phyloP scores from a whole-genome alignment of 2,888 invertebrate species.

The Dyspetes luteomarginatus region DNA sequence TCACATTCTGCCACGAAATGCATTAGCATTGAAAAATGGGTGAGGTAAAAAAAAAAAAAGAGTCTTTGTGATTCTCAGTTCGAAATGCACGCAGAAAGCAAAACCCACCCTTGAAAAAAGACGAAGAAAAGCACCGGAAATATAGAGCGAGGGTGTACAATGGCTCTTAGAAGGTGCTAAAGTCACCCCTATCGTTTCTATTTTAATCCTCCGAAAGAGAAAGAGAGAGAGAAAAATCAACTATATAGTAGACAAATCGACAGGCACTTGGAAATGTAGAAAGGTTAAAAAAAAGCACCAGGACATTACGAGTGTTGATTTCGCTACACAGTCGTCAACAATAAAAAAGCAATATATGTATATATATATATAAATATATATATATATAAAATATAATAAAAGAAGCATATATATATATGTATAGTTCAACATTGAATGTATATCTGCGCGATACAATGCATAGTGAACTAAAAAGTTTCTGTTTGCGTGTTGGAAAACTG shows the following conservation, averaged over 20 bases:
- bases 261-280: background rate
- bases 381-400: too few species aligned
- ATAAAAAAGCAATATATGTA: too few species aligned
- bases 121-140: slow-evolving; percentile 12
- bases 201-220: slow-evolving; percentile 15
- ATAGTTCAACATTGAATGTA: background rate
- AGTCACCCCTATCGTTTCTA: slow-evolving; percentile 6
- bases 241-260: slow-evolving; percentile 26
- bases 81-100: slow-evolving; percentile 18
- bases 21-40: slow-evolving; percentile 39
- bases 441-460: background rate
- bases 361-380: too few species aligned
- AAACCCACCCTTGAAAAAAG: slow-evolving; percentile 1
- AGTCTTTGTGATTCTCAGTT: slow-evolving; percentile 2
- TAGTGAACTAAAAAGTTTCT: background rate
- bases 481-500: slow-evolving; percentile 34
- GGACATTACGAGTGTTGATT: slow-evolving; percentile 21
- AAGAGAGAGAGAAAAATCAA: background rate
- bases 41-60: slow-evolving; percentile 4
- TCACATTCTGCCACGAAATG: slow-evolving; percentile 14
- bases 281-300: background rate
- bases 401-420: background rate
- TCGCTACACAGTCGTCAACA: too few species aligned
- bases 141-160: slow-evolving; percentile 19
- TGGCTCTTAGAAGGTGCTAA: slow-evolving; percentile 13